These are phyloP conservation scores for Platyrinchus mystaceus DNA, from an alignment of 2,797 vertebrate genomes.

Conservation along the genomic window DNA sequence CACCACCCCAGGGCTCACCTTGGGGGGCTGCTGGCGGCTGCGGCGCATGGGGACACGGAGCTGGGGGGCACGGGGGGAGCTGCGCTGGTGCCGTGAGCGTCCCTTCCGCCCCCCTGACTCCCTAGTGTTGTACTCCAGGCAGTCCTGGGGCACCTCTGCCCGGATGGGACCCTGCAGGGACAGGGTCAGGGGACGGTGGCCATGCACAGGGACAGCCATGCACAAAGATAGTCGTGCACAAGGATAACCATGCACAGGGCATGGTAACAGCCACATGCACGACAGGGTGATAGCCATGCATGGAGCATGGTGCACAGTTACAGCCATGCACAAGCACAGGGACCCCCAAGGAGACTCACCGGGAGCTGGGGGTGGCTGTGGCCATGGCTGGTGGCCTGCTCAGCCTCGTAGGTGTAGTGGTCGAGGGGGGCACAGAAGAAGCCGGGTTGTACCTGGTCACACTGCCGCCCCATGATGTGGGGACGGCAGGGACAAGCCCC, in stretches of 20 bases:
- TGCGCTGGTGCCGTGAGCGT: slow-evolving; percentile 75
- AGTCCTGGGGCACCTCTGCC: slow-evolving; percentile 79
- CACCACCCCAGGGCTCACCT: slow-evolving; percentile 54
- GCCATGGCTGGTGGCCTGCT: slow-evolving; percentile 73
- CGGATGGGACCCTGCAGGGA: slow-evolving; percentile 74
- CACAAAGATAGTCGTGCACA: background rate
- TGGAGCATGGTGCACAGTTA: background rate
- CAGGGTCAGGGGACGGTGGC: rapidly evolving
- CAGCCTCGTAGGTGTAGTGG: slow-evolving; percentile 85
- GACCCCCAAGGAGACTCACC: slow-evolving; percentile 68
- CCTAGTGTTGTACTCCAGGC: slow-evolving; percentile 74
- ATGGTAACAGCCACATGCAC: background rate
- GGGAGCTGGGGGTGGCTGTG: slow-evolving; percentile 77
- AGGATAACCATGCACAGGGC: background rate
- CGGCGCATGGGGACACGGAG: slow-evolving; percentile 72
- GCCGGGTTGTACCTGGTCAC: slow-evolving; percentile 83
- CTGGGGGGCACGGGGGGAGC: slow-evolving; percentile 64
- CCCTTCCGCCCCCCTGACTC: slow-evolving; percentile 74
- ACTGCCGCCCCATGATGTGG: slow-evolving; percentile 83
- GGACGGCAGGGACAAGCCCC: slow-evolving; percentile 86
- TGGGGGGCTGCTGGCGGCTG: slow-evolving; percentile 81
- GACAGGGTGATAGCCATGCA: background rate
- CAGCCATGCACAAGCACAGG: background rate
- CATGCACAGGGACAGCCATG: background rate
- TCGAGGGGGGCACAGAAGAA: slow-evolving; percentile 89